phyloP scores from a whole-genome alignment of 2,888 invertebrate genomes.

The Pandemis corylana region DNA sequence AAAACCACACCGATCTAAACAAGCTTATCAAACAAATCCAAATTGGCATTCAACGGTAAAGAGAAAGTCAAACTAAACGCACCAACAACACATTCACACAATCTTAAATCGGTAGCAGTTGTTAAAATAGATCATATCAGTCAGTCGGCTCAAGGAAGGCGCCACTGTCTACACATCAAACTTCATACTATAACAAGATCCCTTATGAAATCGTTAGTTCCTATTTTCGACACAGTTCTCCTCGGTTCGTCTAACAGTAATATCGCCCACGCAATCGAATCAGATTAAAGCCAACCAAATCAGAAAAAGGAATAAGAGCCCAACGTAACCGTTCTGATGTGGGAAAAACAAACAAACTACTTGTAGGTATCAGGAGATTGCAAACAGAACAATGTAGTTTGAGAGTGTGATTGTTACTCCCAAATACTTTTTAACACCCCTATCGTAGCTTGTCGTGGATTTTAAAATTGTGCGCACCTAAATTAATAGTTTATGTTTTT shows the following conservation, averaged over 20 bases:
- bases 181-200: constrained; percentile 16
- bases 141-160: constrained; percentile 3
- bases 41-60: constrained; percentile 25
- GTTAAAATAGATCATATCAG: constrained; percentile 24
- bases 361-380: constrained; percentile 4
- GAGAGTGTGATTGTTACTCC: background rate
- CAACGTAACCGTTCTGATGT: constrained; percentile 39
- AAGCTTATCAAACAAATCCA: constrained; percentile 28
- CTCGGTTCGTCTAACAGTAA: constrained; percentile 37
- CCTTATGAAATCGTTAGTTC: constrained; percentile 30
- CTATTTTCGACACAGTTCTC: constrained; percentile 18
- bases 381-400: constrained; percentile 16
- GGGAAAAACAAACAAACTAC: constrained; percentile 45
- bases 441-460: too few species aligned
- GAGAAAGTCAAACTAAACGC: constrained; percentile 20
- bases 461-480: too few species aligned
- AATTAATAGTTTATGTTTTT: too few species aligned
- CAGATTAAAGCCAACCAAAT: constrained; percentile 45
- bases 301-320: constrained; percentile 36
- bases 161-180: constrained; percentile 31
- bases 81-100: constrained; percentile 16
- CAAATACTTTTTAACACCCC: too few species aligned
- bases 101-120: constrained; percentile 32
- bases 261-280: constrained; percentile 43
- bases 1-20: constrained; percentile 22